Evolutionary conservation across 1,140 invertebrate species (phyloP).

Genomic region (Arion vulgaris): DNA sequence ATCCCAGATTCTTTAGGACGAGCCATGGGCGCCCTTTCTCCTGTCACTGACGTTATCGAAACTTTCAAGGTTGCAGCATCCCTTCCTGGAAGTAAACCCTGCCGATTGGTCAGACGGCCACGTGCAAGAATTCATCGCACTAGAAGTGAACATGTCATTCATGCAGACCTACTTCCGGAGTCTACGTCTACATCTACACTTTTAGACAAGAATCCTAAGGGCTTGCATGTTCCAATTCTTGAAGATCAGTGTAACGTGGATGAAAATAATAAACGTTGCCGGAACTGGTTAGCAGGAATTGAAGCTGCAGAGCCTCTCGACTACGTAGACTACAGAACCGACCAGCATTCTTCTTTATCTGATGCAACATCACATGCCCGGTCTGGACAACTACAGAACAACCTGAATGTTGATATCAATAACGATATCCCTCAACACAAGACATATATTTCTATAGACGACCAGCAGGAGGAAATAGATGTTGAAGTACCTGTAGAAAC

Average conservation of each 20-base stretch:
- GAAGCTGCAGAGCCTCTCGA: slow-evolving; percentile 62
- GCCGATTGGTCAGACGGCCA: slow-evolving; percentile 53
- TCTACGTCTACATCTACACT: slow-evolving; percentile 56
- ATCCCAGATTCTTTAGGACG: not conserved
- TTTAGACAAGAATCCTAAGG: slow-evolving; percentile 61
- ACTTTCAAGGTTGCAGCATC: not conserved
- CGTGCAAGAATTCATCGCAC: slow-evolving; percentile 66
- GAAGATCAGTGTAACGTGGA: slow-evolving; percentile 59
- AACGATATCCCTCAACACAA: not conserved
- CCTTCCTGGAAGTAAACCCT: slow-evolving; percentile 32
- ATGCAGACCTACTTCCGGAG: slow-evolving; percentile 61
- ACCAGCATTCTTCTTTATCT: slow-evolving; percentile 7
- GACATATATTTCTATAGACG: not conserved
- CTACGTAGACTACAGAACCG: slow-evolving; percentile 43
- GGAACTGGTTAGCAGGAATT: slow-evolving; percentile 65
- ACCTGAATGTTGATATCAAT: not conserved
- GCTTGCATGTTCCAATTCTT: slow-evolving; percentile 51
- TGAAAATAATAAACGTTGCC: slow-evolving; percentile 66
- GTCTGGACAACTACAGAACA: not conserved
- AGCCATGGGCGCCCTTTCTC: slow-evolving; percentile 17
- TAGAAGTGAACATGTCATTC: slow-evolving; percentile 64
- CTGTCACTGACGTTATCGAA: not conserved
- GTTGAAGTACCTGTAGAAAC: not conserved
- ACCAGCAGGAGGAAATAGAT: not conserved
- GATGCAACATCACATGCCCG: not conserved